A percentile compares a stretch with the other conserved stretches of the same genome.
Conservation (phyloP, 2,797 vertebrate genomes). For the Intellagama lesueurii region DNA sequence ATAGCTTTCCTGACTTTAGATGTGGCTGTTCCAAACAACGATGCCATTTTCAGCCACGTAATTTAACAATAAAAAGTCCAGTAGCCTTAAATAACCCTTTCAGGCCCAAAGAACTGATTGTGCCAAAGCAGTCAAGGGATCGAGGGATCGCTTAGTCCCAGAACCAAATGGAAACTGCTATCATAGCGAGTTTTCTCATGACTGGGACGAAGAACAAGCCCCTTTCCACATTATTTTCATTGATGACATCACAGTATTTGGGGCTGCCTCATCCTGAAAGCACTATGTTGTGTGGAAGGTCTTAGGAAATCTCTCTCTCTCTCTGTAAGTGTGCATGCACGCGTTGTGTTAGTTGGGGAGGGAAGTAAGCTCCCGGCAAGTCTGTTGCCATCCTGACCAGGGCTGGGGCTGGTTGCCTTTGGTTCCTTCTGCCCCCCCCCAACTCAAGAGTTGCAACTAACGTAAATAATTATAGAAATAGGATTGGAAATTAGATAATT, state of each 20-base stretch:
- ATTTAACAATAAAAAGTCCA: too few species aligned
- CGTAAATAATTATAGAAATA: background rate
- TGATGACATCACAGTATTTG: background rate
- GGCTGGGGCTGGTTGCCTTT: too few species aligned
- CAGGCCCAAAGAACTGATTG: background rate
- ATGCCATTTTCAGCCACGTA: background rate
- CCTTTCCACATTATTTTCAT: background rate
- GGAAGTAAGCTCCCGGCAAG: background rate
- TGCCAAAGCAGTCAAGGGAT: background rate
- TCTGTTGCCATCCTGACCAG: background rate
- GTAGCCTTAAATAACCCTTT: background rate
- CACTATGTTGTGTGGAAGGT: background rate
- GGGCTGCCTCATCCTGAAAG: background rate
- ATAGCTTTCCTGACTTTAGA: too few species aligned
- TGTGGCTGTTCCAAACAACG: too few species aligned
- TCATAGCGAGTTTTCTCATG: background rate
- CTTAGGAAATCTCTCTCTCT: too few species aligned
- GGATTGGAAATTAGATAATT: background rate
- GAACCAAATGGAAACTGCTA: background rate
- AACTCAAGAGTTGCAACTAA: background rate
- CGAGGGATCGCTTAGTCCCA: background rate
- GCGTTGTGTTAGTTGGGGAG: background rate
- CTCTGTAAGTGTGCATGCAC: background rate
- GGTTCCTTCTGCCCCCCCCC: background rate
- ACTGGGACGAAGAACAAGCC: background rate